A percentile compares a stretch with the other conserved stretches of the same genome.
phyloP scores from a whole-genome alignment of 1,140 invertebrate genomes.

The Samia ricini region DNA sequence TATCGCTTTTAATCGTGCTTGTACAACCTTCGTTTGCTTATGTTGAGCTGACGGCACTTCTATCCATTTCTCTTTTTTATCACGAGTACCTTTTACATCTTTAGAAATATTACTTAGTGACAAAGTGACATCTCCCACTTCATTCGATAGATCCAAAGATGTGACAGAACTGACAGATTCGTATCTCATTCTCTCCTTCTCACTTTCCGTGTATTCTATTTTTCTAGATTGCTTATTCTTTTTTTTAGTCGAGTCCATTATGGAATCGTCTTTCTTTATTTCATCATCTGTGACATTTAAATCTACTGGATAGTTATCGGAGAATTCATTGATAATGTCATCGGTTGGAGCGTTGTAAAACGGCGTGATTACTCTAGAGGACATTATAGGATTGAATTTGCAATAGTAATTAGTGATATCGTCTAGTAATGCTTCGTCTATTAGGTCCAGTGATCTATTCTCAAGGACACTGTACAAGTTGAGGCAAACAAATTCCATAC shows the following conservation, averaged over 20 bases:
- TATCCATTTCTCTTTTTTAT: conserved; percentile 58
- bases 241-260: conserved; percentile 53
- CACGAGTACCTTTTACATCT: conserved; percentile 42
- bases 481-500: conserved; percentile 84
- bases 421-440: conserved; percentile 79
- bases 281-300: conserved; percentile 61
- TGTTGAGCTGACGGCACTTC: conserved; percentile 66
- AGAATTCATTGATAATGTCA: conserved; percentile 75
- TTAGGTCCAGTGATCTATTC: conserved; percentile 77
- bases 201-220: conserved; percentile 69
- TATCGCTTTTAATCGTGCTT: conserved; percentile 75
- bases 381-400: conserved; percentile 75
- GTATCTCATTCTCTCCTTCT: conserved; percentile 69
- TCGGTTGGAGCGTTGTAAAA: conserved; percentile 78
- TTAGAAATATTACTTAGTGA: conserved; percentile 65
- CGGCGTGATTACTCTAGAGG: conserved; percentile 80
- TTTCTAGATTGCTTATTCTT: conserved; percentile 59
- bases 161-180: conserved; percentile 70
- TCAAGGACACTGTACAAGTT: conserved; percentile 85
- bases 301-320: conserved; percentile 67
- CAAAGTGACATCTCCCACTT: conserved; percentile 64
- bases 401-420: conserved; percentile 82
- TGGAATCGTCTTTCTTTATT: conserved; percentile 51
- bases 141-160: conserved; percentile 64
- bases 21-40: conserved; percentile 69